These are phyloP conservation scores for Dicyrtoma fusca DNA, from an alignment of 2,888 invertebrate species.

Conservation along the genomic window DNA sequence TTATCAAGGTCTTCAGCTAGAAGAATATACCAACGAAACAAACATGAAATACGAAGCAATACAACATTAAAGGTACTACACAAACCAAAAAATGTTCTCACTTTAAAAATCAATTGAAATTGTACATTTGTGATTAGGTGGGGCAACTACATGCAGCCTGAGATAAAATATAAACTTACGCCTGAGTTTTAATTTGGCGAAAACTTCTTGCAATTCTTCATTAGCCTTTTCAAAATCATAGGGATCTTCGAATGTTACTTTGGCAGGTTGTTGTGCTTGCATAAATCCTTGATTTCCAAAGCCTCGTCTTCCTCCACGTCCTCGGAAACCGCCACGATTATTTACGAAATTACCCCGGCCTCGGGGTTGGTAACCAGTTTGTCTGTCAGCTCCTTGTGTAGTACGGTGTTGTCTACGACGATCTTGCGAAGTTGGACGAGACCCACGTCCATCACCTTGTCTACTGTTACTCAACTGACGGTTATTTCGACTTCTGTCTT, in stretches of 20 bases:
- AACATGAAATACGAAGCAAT: neutral
- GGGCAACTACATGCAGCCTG: neutral
- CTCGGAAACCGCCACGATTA: constrained; percentile 41
- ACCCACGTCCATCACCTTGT: constrained; percentile 37
- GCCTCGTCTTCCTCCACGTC: constrained; percentile 40
- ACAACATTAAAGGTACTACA: neutral
- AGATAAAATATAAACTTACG: neutral
- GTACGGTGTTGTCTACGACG: constrained; percentile 23
- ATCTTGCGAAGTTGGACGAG: constrained; percentile 32
- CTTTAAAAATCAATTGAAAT: neutral
- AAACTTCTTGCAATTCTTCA: constrained; percentile 80
- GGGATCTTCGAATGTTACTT: constrained; percentile 80
- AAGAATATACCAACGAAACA: constrained; percentile 10
- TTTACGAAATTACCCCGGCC: constrained; percentile 48
- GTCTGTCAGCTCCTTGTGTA: constrained; percentile 32
- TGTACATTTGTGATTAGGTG: neutral
- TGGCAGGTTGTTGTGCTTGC: constrained; percentile 45
- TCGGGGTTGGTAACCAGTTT: constrained; percentile 49
- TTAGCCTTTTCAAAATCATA: constrained; percentile 99
- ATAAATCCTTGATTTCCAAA: constrained; percentile 49
- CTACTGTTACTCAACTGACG: constrained; percentile 37
- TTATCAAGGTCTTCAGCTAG: constrained; percentile 25
- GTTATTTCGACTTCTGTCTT: constrained; percentile 35
- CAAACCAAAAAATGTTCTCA: neutral
- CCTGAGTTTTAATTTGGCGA: constrained; percentile 74